Evolutionary conservation across 2,888 invertebrate genomes (phyloP).

Genomic region (Diadegma fenestrale): DNA sequence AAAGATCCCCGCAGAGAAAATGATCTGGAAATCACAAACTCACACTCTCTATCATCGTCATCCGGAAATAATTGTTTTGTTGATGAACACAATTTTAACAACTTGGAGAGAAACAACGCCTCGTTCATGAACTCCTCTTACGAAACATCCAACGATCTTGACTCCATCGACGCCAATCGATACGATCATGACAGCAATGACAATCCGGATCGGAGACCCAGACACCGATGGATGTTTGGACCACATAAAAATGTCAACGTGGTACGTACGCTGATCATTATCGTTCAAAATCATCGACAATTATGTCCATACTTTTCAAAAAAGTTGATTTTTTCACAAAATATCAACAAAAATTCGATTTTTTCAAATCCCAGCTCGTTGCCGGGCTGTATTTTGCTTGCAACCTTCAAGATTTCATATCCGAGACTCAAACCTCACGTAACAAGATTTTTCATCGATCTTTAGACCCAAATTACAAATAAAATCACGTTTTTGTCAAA

Average conservation of each 20-base stretch:
- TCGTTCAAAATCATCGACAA: background rate
- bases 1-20: conserved; percentile 44
- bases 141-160: conserved; percentile 68
- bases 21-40: conserved; percentile 25
- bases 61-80: conserved; percentile 57
- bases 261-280: conserved; percentile 76
- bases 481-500: background rate
- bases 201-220: conserved; percentile 76
- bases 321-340: background rate
- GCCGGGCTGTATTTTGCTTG: too few species aligned
- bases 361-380: background rate
- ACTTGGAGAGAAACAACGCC: conserved; percentile 74
- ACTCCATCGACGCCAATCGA: conserved; percentile 57
- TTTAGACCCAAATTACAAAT: background rate
- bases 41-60: conserved; percentile 35
- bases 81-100: conserved; percentile 71
- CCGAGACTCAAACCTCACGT: background rate
- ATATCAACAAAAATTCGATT: background rate
- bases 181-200: conserved; percentile 51
- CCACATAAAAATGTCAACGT: conserved; percentile 86
- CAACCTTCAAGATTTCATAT: background rate
- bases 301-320: background rate
- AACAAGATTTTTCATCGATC: background rate
- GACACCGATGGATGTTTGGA: conserved; percentile 86
- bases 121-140: conserved; percentile 67